These are phyloP conservation scores for Euleptes europaea DNA, from an alignment of 2,113 vertebrate species.

Conservation along the genomic window DNA sequence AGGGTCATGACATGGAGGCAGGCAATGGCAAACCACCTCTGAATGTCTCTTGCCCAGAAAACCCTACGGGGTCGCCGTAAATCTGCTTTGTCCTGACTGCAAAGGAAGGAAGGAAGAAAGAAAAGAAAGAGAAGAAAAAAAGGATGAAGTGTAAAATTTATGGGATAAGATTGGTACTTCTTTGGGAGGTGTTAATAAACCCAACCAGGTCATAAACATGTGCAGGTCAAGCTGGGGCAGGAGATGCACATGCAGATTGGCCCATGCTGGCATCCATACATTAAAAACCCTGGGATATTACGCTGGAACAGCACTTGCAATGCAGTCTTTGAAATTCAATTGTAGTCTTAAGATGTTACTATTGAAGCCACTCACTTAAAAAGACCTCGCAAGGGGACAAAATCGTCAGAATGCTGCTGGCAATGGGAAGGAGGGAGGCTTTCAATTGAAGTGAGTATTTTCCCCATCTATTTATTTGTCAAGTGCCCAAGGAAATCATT, in stretches of 20 bases:
- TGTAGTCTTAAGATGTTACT: constrained; percentile 9
- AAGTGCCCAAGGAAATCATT: constrained; percentile 72
- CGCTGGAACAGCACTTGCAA: background rate
- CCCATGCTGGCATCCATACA: background rate
- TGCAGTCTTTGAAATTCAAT: background rate
- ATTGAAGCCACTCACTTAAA: constrained; percentile 50
- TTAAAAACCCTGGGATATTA: background rate
- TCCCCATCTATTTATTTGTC: constrained; percentile 16
- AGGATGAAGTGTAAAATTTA: background rate
- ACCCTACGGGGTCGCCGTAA: too few relatives aligned
- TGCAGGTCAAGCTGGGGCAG: too few relatives aligned
- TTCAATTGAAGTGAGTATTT: constrained; percentile 64
- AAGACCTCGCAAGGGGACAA: constrained; percentile 77
- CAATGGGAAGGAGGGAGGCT: constrained; percentile 59
- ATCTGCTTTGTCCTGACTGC: too few relatives aligned
- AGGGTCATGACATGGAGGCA: too few relatives aligned
- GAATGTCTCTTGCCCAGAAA: too few relatives aligned
- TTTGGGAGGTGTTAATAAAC: too few relatives aligned
- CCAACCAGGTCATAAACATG: too few relatives aligned
- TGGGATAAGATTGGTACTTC: background rate
- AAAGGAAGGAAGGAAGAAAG: background rate
- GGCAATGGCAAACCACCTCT: too few relatives aligned
- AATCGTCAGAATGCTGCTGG: constrained; percentile 65
- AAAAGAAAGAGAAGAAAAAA: background rate
- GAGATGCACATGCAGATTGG: background rate